Percentiles rank a stretch among this genome's conserved stretches.
Evolutionary conservation across 2,797 vertebrate species (phyloP).

Genomic region (Ibycter americanus): DNA sequence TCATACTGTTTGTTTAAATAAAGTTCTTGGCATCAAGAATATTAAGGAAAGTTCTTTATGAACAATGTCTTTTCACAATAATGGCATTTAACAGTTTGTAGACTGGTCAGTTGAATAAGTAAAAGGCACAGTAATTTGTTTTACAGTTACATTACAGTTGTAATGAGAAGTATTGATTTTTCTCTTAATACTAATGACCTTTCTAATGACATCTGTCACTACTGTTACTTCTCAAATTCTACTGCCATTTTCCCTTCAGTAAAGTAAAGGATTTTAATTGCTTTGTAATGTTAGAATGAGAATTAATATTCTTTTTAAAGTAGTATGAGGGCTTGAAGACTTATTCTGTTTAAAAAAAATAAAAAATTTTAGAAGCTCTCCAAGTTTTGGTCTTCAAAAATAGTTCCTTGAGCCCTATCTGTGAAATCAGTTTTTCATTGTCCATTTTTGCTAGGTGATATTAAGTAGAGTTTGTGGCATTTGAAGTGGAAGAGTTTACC

Average conservation of each 20-base stretch:
- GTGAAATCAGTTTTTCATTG: background rate
- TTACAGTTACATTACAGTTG: conserved; percentile 24
- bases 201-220: conserved; percentile 24
- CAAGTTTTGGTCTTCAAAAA: background rate
- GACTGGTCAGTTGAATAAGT: background rate
- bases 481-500: background rate
- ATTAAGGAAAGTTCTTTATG: background rate
- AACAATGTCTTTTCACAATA: background rate
- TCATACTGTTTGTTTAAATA: background rate
- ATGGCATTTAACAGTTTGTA: background rate
- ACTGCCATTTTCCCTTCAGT: background rate
- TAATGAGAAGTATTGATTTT: conserved; percentile 30
- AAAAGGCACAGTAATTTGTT: background rate
- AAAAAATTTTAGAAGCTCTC: background rate
- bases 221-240: conserved; percentile 38
- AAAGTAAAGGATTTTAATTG: conserved; percentile 12
- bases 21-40: background rate
- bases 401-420: background rate
- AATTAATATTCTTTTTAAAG: background rate
- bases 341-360: background rate
- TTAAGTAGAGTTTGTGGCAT: background rate
- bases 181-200: conserved; percentile 38
- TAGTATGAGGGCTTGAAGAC: background rate
- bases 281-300: background rate
- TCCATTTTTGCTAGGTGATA: background rate